Percentiles rank a stretch among this genome's conserved stretches.
Evolutionary conservation across 2,888 invertebrate genomes (phyloP).

Genomic region (Smittia sp.): DNA sequence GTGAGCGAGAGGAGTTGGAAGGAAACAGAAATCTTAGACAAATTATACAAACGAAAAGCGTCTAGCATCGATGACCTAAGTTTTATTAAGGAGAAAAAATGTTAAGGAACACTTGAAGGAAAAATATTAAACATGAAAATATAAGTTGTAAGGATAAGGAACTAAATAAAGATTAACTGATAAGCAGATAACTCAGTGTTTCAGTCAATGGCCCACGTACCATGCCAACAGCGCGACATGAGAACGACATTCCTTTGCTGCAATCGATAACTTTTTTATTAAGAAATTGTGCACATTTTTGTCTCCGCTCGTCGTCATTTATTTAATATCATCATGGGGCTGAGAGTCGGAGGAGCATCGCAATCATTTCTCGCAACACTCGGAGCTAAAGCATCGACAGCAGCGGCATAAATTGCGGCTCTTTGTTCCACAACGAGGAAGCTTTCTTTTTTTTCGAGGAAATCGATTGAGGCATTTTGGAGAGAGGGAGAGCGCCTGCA

Average conservation of each 20-base stretch:
- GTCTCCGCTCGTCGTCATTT: not conserved
- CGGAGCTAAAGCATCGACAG: conserved; percentile 1
- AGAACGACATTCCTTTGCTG: not conserved
- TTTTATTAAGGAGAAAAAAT: conserved; percentile 3
- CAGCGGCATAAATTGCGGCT: conserved; percentile 6
- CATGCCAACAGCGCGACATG: not conserved
- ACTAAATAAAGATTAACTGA: conserved; percentile 16
- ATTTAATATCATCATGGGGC: not conserved
- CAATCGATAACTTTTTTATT: conserved; percentile 12
- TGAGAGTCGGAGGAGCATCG: not conserved
- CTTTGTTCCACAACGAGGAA: not conserved
- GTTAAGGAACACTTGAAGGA: not conserved
- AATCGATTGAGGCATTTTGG: conserved; percentile 24
- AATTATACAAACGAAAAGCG: conserved; percentile 18
- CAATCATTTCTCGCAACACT: conserved; percentile 4
- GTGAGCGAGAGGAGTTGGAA: not conserved
- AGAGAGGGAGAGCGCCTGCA: not conserved
- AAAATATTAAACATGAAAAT: conserved; percentile 4
- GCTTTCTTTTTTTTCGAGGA: not conserved
- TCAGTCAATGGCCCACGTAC: too few relatives aligned
- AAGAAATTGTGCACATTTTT: conserved; percentile 5
- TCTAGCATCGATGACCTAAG: conserved; percentile 18
- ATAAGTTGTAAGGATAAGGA: not conserved
- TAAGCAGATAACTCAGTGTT: not conserved
- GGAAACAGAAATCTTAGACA: conserved; percentile 8